Evolutionary conservation across 2,888 invertebrate species (phyloP), one percentile per base, ranked within the genome.

Genomic region (Cryptus armator): DNA sequence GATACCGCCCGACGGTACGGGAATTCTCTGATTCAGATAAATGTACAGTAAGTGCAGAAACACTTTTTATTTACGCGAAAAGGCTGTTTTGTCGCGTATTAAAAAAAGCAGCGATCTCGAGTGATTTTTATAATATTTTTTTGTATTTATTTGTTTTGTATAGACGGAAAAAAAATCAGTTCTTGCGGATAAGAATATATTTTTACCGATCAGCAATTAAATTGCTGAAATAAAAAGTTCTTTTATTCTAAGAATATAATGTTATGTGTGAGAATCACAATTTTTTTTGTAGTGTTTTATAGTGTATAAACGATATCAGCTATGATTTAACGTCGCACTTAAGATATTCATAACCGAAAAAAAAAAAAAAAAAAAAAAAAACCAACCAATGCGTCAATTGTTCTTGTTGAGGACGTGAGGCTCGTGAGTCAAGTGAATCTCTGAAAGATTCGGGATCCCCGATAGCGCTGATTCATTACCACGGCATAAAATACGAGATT

Each of bases 401-500:
- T 29, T 62, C 43, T 19, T 37, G 19, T 51, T 12, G 24, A 46
- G 56, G 16, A 29, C 14, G 72, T 16, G 48, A 37, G 59, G 67
- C 2, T 53, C n/a, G 37, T 29, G 48, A 83, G 68, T 75, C 77
- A 81, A 87, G 84, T 80, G 86, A 88, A 89, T 89, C 87, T 84
- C 82, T 77, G 70, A 83, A 81, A 84, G 83, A 87, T 86, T 48
- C 51, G 72, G 70, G 70, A 68, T 29, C 46, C 46, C 48, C 77
- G 91, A 91, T 91, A 87, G 43, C 64, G 32, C 68, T 86, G 71
- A 87, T 90, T 90, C 89, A 89, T 91, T 90, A 90, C 86, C 68
- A 85, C 71, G 53, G 87, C 86, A 89, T 89, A 90, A 91, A 89
- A 90, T 91, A 88, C 89, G 83, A 91, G 90, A 91, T 91, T 90